Base-by-base conservation (phyloP, 2,888 invertebrate species). In the Nephrotoma flavescens region DNA sequence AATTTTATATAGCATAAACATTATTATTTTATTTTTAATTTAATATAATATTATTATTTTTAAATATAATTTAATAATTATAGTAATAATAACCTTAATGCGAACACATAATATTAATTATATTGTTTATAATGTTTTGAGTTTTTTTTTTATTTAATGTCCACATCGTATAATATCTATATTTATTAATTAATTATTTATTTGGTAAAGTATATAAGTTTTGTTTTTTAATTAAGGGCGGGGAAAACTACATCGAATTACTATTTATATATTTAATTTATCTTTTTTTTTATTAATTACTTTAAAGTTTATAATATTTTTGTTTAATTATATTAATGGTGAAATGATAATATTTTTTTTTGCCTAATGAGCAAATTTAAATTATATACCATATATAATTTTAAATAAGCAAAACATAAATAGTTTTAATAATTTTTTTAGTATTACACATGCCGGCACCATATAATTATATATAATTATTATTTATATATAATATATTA, bases 391-490 rank as follows among this genome's bases (percentile, higher is more conserved):
- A 71, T 71, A 71, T 71, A 71, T 71, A 31, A 71, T 71, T 71
- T 52, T 71, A 71, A 71, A 71, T 71, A 71, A 71, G 71, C 71
- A 71, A 31, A 71, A 71, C 71, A 71, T 71, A 71, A 71, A 31
- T 42, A 84, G 2, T 83, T 11, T 41, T 84, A 41, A 3, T 42
- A 42, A 12, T 42, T 42, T 42, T 84, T 84, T 84, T 42, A 42
- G 41, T 84, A 84, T 84, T 84, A 84, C 84, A 84, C 84, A 84
- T 84, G 84, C 84, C 84, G 84, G 84, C 84, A 84, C 84, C 84
- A 84, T 84, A 42, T 42, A 84, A 83, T 83, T 84, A 42, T 84
- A 42, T 84, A 15, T 42, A 47, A 47, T 12, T 47, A 1, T 12
- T 12, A n/a, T 84, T 12, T 5, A 83, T 83, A 83, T 42, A 84